Conservation (phyloP, 1,140 invertebrate genomes). For the Hylaeus volcanicus region DNA sequence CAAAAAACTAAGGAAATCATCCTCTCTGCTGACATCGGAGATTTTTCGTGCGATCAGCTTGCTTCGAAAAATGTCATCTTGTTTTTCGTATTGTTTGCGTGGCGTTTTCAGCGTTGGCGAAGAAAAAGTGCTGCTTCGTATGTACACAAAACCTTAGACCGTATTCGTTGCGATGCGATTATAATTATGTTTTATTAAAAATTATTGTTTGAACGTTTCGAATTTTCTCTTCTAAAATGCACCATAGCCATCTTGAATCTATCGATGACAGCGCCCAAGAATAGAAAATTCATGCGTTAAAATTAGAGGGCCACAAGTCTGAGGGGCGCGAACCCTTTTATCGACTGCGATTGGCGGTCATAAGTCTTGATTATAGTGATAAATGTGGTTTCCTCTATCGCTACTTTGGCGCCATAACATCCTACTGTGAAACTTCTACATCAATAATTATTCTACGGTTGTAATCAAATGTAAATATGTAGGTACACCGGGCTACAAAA, state of each 20-base stretch:
- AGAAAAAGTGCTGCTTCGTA: neutral
- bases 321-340: too few relatives aligned
- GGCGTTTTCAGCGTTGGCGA: neutral
- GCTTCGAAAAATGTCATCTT: slow-evolving; percentile 53
- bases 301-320: neutral
- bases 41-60: slow-evolving; percentile 56
- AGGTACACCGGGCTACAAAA: too few relatives aligned
- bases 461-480: too few relatives aligned
- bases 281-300: slow-evolving; percentile 14
- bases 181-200: slow-evolving; percentile 30
- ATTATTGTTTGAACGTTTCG: slow-evolving; percentile 19
- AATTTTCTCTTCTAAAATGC: slow-evolving; percentile 34
- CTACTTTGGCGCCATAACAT: too few relatives aligned
- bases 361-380: too few relatives aligned
- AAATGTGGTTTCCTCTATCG: too few relatives aligned
- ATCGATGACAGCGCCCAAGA: slow-evolving; percentile 40
- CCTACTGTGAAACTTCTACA: too few relatives aligned
- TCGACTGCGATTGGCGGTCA: too few relatives aligned
- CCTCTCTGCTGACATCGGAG: slow-evolving; percentile 56
- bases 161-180: neutral
- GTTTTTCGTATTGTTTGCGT: slow-evolving; percentile 13
- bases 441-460: too few relatives aligned
- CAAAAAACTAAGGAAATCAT: slow-evolving; percentile 59
- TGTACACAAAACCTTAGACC: neutral
- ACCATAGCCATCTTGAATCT: slow-evolving; percentile 57